A percentile compares a stretch with the other conserved stretches of the same genome.
Conservation (phyloP, 1,140 invertebrate genomes). For the Drosophila kohkoa region DNA sequence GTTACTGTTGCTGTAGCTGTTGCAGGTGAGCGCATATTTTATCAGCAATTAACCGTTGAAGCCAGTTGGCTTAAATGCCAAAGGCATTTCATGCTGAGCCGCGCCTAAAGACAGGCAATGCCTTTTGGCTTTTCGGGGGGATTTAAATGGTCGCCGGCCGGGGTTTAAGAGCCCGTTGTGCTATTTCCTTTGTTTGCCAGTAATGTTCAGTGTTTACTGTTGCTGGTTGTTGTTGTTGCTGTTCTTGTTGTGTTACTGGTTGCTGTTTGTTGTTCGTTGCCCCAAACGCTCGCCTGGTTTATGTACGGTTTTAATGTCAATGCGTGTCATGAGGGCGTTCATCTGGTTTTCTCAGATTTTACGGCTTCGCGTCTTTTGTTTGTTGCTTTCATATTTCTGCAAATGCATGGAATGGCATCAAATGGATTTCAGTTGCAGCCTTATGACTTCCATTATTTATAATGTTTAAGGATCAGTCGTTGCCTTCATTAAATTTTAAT, state of each 20-base stretch:
- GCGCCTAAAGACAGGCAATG: constrained; percentile 35
- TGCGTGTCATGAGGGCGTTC: constrained; percentile 50
- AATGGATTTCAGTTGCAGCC: constrained; percentile 18
- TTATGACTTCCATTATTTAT: constrained; percentile 15
- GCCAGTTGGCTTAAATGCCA: constrained; percentile 35
- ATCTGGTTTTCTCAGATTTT: constrained; percentile 53
- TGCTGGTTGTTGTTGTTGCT: too few species aligned
- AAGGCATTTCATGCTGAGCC: constrained; percentile 7
- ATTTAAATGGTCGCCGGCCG: constrained; percentile 45
- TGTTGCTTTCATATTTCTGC: constrained; percentile 30
- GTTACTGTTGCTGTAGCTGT: constrained; percentile 16
- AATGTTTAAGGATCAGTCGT: constrained; percentile 8
- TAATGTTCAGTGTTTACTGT: constrained; percentile 22
- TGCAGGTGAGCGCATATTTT: constrained; percentile 58
- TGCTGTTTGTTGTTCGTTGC: constrained; percentile 9
- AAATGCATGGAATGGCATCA: constrained; percentile 1
- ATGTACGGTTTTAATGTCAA: constrained; percentile 62
- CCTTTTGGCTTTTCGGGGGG: constrained; percentile 18
- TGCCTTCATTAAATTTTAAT: constrained; percentile 19
- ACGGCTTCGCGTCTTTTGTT: constrained; percentile 36
- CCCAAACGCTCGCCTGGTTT: constrained; percentile 45
- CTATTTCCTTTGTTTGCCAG: constrained; percentile 15
- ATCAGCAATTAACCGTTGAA: constrained; percentile 59
- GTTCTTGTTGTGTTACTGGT: too few species aligned
- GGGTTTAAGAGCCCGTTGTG: constrained; percentile 30